Evolutionary conservation across 1,140 invertebrate genomes (phyloP).

Genomic region (Latrodectus geometricus): DNA sequence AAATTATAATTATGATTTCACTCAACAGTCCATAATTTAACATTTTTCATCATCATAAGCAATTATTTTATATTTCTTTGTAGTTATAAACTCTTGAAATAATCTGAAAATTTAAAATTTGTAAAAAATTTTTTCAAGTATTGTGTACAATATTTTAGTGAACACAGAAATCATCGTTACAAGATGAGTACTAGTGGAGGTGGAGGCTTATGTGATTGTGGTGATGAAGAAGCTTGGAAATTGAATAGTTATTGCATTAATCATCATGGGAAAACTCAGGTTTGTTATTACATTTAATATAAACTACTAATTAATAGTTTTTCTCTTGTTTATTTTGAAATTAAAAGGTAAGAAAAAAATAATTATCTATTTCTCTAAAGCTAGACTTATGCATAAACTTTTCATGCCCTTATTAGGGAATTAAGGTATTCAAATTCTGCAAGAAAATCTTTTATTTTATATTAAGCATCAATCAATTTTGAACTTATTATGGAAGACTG

Average conservation of each 20-base stretch:
- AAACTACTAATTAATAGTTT: too few species aligned
- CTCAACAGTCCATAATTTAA: too few species aligned
- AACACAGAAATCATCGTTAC: constrained; percentile 76
- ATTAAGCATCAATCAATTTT: too few species aligned
- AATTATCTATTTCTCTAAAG: too few species aligned
- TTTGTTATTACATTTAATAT: background rate
- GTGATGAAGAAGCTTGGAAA: constrained; percentile 95
- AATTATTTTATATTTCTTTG: too few species aligned
- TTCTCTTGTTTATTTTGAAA: background rate
- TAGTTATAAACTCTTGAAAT: too few species aligned
- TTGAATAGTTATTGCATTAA: constrained; percentile 82
- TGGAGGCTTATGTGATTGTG: constrained; percentile 97
- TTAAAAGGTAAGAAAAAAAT: background rate
- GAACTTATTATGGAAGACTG: too few species aligned
- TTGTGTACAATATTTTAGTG: constrained; percentile 64
- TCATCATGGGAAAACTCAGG: constrained; percentile 67
- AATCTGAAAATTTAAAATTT: too few species aligned
- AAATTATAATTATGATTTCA: too few species aligned
- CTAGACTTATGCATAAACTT: background rate
- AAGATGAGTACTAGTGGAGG: constrained; percentile 90
- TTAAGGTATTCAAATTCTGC: background rate
- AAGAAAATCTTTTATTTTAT: too few species aligned
- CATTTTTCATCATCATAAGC: too few species aligned
- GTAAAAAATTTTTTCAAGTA: too few species aligned
- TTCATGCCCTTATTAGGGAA: background rate